Evolutionary conservation across 2,113 vertebrate species (phyloP).

Genomic region (Panurus biarmicus): DNA sequence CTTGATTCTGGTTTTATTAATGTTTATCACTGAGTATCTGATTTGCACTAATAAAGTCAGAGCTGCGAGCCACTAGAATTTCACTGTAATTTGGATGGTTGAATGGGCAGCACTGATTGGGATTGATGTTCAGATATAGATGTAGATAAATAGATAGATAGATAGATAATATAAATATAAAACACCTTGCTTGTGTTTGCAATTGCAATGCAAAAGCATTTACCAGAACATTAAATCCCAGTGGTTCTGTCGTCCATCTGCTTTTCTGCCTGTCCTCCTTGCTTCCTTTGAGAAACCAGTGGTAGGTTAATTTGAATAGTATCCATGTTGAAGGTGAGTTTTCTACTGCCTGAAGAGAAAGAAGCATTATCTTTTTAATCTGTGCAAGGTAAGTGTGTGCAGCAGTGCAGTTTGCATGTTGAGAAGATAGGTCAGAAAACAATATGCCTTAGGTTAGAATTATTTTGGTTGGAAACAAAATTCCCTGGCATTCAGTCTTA

Average conservation of each 20-base stretch:
- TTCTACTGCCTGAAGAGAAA: not conserved
- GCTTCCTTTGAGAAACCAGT: not conserved
- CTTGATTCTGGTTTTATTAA: not conserved
- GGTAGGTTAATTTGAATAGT: not conserved
- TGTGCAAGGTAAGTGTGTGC: not conserved
- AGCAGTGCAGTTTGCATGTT: not conserved
- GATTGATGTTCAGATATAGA: not conserved
- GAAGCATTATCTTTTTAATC: not conserved
- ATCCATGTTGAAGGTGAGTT: not conserved
- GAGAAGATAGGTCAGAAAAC: not conserved
- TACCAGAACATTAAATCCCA: not conserved
- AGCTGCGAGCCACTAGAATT: not conserved
- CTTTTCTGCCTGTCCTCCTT: not conserved
- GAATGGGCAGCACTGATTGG: not conserved
- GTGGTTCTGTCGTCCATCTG: not conserved
- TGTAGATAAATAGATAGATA: not conserved
- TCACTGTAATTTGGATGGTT: not conserved
- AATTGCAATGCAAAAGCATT: fast-evolving
- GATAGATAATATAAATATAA: not conserved
- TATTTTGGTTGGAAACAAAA: not conserved
- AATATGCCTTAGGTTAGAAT: not conserved
- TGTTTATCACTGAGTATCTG: not conserved
- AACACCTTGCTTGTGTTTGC: not conserved
- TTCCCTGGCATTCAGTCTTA: not conserved
- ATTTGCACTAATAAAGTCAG: not conserved